Evolutionary conservation across 2,888 invertebrate genomes (phyloP).

Genomic region (Elysia crispata): DNA sequence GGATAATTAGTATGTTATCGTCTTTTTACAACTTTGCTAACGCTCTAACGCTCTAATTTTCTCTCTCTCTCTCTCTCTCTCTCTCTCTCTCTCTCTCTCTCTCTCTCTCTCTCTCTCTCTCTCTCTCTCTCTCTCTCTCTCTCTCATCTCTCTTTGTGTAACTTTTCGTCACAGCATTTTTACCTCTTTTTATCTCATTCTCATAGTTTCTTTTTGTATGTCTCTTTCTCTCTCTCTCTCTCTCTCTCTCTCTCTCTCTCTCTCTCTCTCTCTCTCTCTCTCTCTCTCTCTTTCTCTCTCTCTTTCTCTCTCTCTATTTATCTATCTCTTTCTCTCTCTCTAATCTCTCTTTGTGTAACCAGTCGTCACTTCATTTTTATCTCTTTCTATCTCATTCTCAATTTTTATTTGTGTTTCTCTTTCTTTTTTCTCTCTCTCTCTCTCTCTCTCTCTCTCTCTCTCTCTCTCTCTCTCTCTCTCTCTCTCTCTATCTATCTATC

Average conservation of each 20-base stretch:
- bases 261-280: not conserved
- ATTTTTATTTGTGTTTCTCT: conserved; percentile 21
- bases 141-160: conserved; percentile 6
- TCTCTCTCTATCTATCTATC: not conserved
- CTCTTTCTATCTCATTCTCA: not conserved
- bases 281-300: not conserved
- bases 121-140: not conserved
- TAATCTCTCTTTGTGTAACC: not conserved
- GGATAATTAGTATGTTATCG: too few species aligned
- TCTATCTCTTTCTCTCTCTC: conserved; percentile 29
- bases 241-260: not conserved
- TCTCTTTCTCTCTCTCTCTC: not conserved
- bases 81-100: too few species aligned
- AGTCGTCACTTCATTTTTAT: conserved; percentile 15
- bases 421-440: not conserved
- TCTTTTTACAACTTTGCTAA: too few species aligned
- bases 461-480: not conserved
- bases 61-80: too few species aligned
- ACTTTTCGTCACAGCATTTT: not conserved
- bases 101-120: not conserved
- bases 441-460: not conserved
- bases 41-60: too few species aligned
- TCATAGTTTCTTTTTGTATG: not conserved
- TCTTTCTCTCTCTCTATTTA: not conserved
- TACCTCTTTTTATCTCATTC: not conserved